Evolutionary conservation across 2,888 invertebrate species (phyloP), one percentile per base, ranked within the genome.

Genomic region (Hypolimnas misippus): DNA sequence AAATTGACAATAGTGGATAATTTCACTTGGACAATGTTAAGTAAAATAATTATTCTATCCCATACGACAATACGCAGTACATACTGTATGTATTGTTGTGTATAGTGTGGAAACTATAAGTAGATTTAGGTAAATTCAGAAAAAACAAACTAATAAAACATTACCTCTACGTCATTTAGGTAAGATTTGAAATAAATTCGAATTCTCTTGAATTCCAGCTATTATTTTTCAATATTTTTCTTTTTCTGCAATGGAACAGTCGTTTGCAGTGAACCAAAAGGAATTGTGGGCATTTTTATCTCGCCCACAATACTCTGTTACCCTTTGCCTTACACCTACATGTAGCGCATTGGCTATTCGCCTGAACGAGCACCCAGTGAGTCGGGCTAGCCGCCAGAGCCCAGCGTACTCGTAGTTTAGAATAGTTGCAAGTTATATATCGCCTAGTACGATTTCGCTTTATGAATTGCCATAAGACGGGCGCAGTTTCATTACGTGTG

Each of bases 341-440:
- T 74, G 76, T 72, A 68, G 70, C 70, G 72, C 74, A 70, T 73
- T 74, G 72, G 72, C 70, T 75, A 70, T 75, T 68, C 86, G 79
- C 76, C 74, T 78, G 81, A 80, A 77, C 85, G 82, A 79, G 86
- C 79, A 84, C 78, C 76, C 89, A 86, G 72, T 88, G 89, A 88
- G 85, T 86, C 84, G 88, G 76, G 70, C 65, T 74, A 74, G 76
- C 76, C 76, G 74, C 76, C 80, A 76, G 76, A 70, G 73, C 73
- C 74, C 75, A 68, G 70, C 76, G 76, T 49, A 29, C 49, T 3
- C 14, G 25, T 76, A 76, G 75, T 80, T 77, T 75, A 83, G 76
- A 82, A 79, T 76, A 75, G 73, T 76, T 73, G 65, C n/a, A 65
- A 70, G 67, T 66, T 71, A 71, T 72, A 74, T 68, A 73, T 70